These are phyloP conservation scores for Hephaestus fuliginosus DNA, from an alignment of 2,797 vertebrate species.

Conservation along the genomic window DNA sequence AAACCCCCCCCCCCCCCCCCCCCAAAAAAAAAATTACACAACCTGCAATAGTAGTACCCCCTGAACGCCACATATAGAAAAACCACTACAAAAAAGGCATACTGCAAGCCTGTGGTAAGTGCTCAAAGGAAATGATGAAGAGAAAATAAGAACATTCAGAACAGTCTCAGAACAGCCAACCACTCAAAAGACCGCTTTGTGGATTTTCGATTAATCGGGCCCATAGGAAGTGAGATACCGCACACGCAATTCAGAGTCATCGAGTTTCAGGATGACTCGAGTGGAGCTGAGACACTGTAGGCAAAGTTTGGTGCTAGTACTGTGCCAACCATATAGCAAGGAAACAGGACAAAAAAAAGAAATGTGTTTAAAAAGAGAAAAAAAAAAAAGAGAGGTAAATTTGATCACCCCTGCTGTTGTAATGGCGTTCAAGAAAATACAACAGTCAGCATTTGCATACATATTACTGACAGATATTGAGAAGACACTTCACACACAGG, in stretches of 20 bases:
- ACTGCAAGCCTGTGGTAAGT: constrained; percentile 22
- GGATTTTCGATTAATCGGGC: constrained; percentile 5
- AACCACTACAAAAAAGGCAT: constrained; percentile 19
- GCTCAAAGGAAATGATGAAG: constrained; percentile 14
- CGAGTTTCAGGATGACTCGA: constrained; percentile 25
- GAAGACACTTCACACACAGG: constrained; percentile 14
- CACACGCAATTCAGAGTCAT: constrained; percentile 9
- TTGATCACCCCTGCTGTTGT: constrained; percentile 35
- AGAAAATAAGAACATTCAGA: constrained; percentile 47
- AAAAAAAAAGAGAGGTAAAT: constrained; percentile 31
- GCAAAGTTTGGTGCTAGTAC: constrained; percentile 20
- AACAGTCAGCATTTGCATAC: constrained; percentile 50
- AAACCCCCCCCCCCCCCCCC: too few species aligned
- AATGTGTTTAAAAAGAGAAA: not conserved
- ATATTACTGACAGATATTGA: constrained; percentile 38
- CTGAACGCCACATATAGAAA: constrained; percentile 17
- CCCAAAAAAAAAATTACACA: constrained; percentile 22
- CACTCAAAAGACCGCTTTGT: constrained; percentile 23
- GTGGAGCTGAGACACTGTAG: constrained; percentile 22
- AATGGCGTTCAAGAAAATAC: constrained; percentile 44
- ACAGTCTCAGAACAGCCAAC: constrained; percentile 39
- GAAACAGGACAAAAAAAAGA: not conserved
- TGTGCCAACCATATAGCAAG: constrained; percentile 1
- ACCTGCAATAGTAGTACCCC: constrained; percentile 31
- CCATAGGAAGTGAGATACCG: constrained; percentile 12